Base-by-base conservation (phyloP, 2,113 vertebrate species). In the Dinomys branickii region DNA sequence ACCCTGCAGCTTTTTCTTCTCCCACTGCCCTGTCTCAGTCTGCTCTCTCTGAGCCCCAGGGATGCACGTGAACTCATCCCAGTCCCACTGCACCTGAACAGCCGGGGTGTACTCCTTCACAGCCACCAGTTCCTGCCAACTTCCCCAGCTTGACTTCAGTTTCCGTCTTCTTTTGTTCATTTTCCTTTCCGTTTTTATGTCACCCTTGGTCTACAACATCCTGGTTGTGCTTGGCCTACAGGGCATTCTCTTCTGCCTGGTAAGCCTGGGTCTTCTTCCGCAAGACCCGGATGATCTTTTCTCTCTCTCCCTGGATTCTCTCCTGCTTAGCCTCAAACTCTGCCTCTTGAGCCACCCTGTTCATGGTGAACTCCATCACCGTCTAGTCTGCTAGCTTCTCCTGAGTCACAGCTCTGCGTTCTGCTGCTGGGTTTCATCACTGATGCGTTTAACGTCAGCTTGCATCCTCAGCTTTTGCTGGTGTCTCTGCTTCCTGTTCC, bases 201-300 rank as follows among this genome's bases (percentile, higher is more conserved):
- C 99, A 99, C 44, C 99, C 98, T 30, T 99, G 98, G 94, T 99
- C 99, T 0, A 98, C 78, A 0, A 95, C 98, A 50, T 99, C 99
- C 56, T 99, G 99, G 98, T 98, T 99, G 95, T 99, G 99, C 71
- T 98, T 98, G 86, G 99, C 99, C 35, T 99, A 97, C 82, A 99
- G 98, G 5, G 98, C 99, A 22, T 99, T 99, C 99, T 99, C 98
- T 96, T 99, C 99, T 8, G 99, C 99, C 95, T 98, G 99, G 90
- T 98, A 97, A 88, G 99, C 99, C 94, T 91, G 98, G 20, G 98
- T 99, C 89, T 97, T 98, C 96, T 99, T 98, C 69, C 99, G 99
- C 86, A 98, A 93, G 52, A 99, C 99, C 86, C 99, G 98, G 0
- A 98, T 96, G 0, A 98, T 98, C 96, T 98, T 97, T 98, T 99